Base-by-base conservation (phyloP, 2,113 vertebrate species). In the Amblyornis subalaris region DNA sequence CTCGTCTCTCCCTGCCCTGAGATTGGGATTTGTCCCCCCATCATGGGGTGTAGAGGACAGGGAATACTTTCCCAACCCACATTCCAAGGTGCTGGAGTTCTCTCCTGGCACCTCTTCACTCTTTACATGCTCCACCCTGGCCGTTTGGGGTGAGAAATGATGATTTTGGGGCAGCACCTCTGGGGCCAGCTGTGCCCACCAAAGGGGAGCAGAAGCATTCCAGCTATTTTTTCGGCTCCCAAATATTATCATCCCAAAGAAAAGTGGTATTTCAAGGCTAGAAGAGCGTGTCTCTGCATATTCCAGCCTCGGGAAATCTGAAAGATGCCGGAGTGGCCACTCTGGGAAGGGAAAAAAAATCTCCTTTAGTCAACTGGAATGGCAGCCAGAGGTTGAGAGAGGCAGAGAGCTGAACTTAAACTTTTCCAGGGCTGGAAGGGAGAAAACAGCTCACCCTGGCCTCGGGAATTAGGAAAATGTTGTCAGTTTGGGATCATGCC, bases 381-480 rank as follows among this genome's bases (percentile, higher is more conserved):
- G 42, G 53, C 38, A 86, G 81, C 66, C 87, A 85, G 89, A 70
- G 84, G 36, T 62, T 91, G 70, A 31, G 64, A 81, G 84, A 88
- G 90, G 12, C 40, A 3, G 60, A 61, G 91, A 85, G 35, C 73
- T 5, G 17, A 75, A 69, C 57, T 82, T 72, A 81, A 89, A 67
- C 26, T 25, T 61, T 92, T 65, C 45, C 69, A 73, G 76, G 74
- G 42, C 84, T 72, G 77, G n/a, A 77, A 72, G 65, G 62, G 70
- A 90, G 51, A 95, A 96, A 87, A 58, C 62, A 69, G 84, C 76
- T 94, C 93, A 72, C 26, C 89, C 73, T 93, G 86, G 89, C 70
- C 54, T 61, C 1, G 5, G 84, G 38, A 93, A 88, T 25, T 64
- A 16, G 80, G 89, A 84, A 92, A 94, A 69, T 38, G 54, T 38